Base-by-base conservation (phyloP, 2,797 vertebrate genomes). In the Neomorphus geoffroyi region DNA sequence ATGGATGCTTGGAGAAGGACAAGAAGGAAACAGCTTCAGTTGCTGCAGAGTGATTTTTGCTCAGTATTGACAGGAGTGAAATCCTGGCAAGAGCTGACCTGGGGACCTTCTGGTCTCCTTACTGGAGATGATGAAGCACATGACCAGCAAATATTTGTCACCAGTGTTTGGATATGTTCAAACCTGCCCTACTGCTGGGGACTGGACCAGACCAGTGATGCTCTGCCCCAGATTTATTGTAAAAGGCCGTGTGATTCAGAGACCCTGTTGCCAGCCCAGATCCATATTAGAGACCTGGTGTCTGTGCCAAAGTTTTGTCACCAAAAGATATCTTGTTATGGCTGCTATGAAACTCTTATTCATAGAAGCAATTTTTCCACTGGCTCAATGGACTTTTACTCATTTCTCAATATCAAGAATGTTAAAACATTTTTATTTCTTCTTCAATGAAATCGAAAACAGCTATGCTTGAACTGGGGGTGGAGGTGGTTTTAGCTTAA, bases 261-360 rank as follows among this genome's bases (percentile, higher is more conserved):
- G 51, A 32, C 56, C 51, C 39, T 33, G 26, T 30, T 92, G 77
- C 66, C 71, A 92, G 80, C 54, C 27, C 73, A 72, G 60, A 93
- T 24, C 51, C 37, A 6, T 2, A 3, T 41, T 45, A 71, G 26
- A 66, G 19, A 19, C 37, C 30, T 30, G 46, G n/a, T 86, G 77
- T 28, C 62, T 79, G 33, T 0, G 3, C 86, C 93, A 90, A 79
- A 62, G 43, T 84, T 94, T 86, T 93, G 51, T 81, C 39, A n/a
- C 48, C 23, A 4, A 82, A 37, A 79, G 89, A 57, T 41, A n/a
- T 60, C 48, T 70, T 75, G 60, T 82, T 93, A 67, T 90, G 30
- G 83, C 94, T 95, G 93, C 93, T 90, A 91, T 39, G 86, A 93
- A 80, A 89, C 81, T 7, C 21, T 54, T 80, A 58, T 18, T 53